Evolutionary conservation across 2,888 invertebrate genomes (phyloP), one percentile per base, ranked within the genome.

Genomic region (Tillus elongatus): DNA sequence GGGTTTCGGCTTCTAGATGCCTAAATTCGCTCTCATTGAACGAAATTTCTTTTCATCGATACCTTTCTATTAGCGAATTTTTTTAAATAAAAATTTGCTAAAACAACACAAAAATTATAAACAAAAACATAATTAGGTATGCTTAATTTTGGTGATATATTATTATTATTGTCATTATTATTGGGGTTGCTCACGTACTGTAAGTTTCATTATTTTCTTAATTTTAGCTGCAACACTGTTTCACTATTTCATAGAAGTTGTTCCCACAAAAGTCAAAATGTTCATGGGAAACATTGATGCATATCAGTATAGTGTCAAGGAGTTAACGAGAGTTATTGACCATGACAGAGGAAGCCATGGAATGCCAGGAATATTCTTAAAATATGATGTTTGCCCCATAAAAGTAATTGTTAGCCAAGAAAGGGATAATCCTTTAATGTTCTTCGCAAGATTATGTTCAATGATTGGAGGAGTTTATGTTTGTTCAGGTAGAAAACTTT

Each of bases 181-280:
- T n/a, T n/a, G n/a, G n/a, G n/a, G n/a, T n/a, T n/a, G n/a, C n/a
- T n/a, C n/a, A n/a, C n/a, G n/a, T 19, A 33, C n/a, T 39, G 4
- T 12, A 8, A 13, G 9, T 9, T 39, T 37, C 4, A 11, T 36
- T 31, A 13, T n/a, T 19, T 26, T 43, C 3, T 10, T 42, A 36
- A 39, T 63, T 72, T 34, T 60, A 84, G 83, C 72, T 45, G 80
- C 78, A 61, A 82, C 87, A 66, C 61, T 89, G 30, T 91, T 78
- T 61, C 91, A 95, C 58, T 97, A 97, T 69, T 96, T 93, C 56
- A 74, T 97, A 33, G 89, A 95, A 69, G 85, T 97, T 10, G 96
- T 97, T 1, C 93, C 96, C 0, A 97, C 97, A 1, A 86, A 88
- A 57, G 84, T 97, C n/a, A 75, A 82, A 45, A 84, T 84, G 2